phyloP scores from a whole-genome alignment of 2,113 vertebrate species.

The Corynorhinus townsendii region DNA sequence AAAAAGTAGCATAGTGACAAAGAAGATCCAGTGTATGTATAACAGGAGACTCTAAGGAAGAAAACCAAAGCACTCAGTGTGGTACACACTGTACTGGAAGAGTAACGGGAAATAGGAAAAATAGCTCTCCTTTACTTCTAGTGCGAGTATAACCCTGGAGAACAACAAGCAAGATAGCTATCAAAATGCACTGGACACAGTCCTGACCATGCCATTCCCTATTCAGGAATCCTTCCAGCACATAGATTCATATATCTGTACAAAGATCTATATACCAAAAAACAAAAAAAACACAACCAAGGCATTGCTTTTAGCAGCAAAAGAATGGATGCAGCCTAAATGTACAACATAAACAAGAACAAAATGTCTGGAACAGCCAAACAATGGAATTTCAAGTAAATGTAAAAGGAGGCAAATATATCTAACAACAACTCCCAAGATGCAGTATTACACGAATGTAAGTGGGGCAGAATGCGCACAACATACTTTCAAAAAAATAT shows the following conservation, averaged over 20 bases:
- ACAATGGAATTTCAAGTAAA: not conserved
- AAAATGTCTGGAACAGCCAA: not conserved
- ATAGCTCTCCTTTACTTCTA: fast-evolving
- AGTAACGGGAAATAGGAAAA: not conserved
- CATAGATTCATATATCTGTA: not conserved
- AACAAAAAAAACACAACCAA: not conserved
- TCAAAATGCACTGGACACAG: not conserved
- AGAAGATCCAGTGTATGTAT: not conserved
- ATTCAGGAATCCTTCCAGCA: not conserved
- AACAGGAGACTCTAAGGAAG: no score
- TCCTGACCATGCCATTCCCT: not conserved
- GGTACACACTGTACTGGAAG: not conserved
- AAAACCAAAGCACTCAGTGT: not conserved
- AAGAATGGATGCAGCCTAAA: not conserved
- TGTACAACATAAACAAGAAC: not conserved
- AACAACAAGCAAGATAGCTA: not conserved
- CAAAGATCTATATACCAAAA: not conserved
- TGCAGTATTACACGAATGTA: fast-evolving
- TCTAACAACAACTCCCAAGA: not conserved
- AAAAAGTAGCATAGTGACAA: not conserved
- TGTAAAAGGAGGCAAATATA: not conserved
- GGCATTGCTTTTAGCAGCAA: not conserved
- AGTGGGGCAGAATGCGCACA: not conserved
- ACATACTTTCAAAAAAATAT: not conserved
- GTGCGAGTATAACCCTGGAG: not conserved